These are phyloP conservation scores for Sprattus sprattus DNA, from an alignment of 2,113 vertebrate genomes.

Conservation along the genomic window DNA sequence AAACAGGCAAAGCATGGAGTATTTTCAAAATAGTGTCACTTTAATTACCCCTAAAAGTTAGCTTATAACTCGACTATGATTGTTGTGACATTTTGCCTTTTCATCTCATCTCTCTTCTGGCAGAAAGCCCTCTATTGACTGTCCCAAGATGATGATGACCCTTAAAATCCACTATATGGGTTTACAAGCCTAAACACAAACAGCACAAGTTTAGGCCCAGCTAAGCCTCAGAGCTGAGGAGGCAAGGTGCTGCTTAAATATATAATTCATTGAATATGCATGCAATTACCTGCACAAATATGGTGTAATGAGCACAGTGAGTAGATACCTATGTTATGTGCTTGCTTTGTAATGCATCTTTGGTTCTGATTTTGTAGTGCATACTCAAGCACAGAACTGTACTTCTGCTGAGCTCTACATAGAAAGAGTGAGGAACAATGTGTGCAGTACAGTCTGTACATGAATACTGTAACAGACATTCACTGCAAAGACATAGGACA, in stretches of 20 bases:
- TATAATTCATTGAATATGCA: neutral
- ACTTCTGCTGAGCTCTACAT: neutral
- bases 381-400: neutral
- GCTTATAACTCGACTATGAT: neutral
- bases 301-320: neutral
- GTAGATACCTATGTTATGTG: neutral
- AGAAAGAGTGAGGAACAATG: neutral
- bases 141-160: neutral
- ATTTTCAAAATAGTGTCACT: neutral
- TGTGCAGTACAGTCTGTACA: neutral
- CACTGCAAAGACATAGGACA: neutral
- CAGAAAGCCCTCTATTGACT: neutral
- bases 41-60: neutral
- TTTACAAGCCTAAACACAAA: neutral
- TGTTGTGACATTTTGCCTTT: neutral
- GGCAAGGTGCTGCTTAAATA: neutral
- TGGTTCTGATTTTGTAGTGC: neutral
- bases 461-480: neutral
- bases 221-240: neutral
- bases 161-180: neutral
- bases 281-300: neutral
- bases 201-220: neutral
- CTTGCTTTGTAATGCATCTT: neutral
- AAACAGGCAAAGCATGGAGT: neutral
- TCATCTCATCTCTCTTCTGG: neutral